Conservation (phyloP, 64 coral and sea anemone genomes). For the Dendronephthya gigantea region DNA sequence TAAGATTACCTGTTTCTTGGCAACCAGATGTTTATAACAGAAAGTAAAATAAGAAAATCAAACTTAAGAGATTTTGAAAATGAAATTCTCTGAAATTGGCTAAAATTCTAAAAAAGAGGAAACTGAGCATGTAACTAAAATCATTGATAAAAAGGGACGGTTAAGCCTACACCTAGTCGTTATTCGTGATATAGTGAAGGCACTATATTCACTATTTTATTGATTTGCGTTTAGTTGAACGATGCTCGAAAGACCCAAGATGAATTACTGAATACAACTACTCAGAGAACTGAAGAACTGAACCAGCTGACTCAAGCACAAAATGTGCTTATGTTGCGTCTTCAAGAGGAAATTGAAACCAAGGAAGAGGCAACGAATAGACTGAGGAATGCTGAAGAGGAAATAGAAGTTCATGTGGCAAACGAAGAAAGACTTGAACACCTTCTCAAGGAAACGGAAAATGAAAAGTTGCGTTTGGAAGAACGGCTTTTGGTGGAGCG, state of each 20-base stretch:
- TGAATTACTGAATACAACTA: neutral
- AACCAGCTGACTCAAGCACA: neutral
- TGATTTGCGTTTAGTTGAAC: neutral
- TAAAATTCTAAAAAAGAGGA: no score
- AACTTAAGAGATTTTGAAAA: no score
- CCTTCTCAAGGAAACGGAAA: neutral
- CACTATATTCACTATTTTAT: neutral
- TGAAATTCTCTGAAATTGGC: no score
- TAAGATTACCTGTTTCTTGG: neutral
- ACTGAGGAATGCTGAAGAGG: slow-evolving; percentile 5
- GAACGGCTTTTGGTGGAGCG: neutral
- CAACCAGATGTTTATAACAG: neutral
- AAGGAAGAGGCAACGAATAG: neutral
- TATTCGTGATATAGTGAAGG: neutral
- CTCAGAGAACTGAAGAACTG: neutral
- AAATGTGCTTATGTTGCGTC: neutral
- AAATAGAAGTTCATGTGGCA: neutral
- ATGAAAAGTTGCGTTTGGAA: neutral
- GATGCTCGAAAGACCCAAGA: slow-evolving; percentile 1
- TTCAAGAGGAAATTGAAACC: slow-evolving; percentile 10
- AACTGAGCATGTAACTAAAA: no score
- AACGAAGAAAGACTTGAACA: neutral
- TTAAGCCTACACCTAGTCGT: no score
- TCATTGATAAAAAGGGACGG: no score
- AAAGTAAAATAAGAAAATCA: no score